Evolutionary conservation across 2,797 vertebrate species (phyloP).

Genomic region (Decapterus maruadsi): DNA sequence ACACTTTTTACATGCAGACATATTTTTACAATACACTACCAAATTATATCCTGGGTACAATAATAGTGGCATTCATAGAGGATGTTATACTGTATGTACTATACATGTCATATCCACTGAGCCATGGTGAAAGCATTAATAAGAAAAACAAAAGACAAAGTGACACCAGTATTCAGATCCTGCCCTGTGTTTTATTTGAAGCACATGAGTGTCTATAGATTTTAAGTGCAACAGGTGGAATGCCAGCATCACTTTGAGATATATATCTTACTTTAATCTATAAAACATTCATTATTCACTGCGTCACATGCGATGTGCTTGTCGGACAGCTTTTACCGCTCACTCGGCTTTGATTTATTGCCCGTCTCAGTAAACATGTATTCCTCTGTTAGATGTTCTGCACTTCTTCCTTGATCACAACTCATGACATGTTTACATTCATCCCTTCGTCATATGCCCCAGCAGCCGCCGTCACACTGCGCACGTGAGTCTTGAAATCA

Average conservation of each 20-base stretch:
- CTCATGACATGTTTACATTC: slow-evolving; percentile 65
- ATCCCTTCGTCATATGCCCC: slow-evolving; percentile 35
- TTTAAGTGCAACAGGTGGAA: slow-evolving; percentile 48
- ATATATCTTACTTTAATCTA: slow-evolving; percentile 30
- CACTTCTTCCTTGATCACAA: slow-evolving; percentile 26
- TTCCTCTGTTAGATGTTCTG: slow-evolving; percentile 45
- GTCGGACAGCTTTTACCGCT: slow-evolving; percentile 25
- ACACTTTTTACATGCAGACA: background rate
- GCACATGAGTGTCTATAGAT: slow-evolving; percentile 8
- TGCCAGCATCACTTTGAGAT: slow-evolving; percentile 36
- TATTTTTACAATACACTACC: background rate
- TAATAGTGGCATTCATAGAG: background rate
- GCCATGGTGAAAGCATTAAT: background rate
- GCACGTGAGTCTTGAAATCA: slow-evolving; percentile 70
- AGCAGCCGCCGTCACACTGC: slow-evolving; percentile 28
- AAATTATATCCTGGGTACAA: background rate
- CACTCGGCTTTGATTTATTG: slow-evolving; percentile 55
- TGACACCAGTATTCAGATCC: background rate
- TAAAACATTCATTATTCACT: slow-evolving; percentile 37
- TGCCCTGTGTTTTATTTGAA: slow-evolving; percentile 21
- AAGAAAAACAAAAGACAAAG: background rate
- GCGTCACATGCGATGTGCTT: slow-evolving; percentile 32
- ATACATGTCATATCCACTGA: background rate
- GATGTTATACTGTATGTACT: background rate
- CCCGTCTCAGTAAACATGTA: slow-evolving; percentile 38